phyloP scores from a whole-genome alignment of 2,113 vertebrate species.

The Climacteris rufus region DNA sequence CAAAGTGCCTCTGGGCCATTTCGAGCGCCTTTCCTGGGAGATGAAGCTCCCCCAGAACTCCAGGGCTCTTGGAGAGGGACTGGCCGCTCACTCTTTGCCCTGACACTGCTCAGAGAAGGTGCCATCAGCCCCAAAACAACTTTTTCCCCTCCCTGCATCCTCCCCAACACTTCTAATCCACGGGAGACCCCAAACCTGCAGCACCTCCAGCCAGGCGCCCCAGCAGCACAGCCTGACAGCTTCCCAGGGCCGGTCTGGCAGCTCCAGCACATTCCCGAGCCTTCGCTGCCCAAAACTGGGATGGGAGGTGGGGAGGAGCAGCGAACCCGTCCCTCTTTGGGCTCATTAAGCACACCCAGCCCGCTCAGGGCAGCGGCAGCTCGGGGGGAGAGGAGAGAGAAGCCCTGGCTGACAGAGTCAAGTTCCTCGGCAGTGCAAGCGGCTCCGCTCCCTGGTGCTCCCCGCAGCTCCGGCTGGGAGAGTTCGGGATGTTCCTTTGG shows the following conservation, averaged over 20 bases:
- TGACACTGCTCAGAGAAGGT: not conserved
- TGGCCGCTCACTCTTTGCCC: not conserved
- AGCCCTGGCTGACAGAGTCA: slow-evolving; percentile 76
- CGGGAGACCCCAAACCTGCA: not conserved
- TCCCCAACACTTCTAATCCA: rapidly evolving
- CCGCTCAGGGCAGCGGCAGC: not conserved
- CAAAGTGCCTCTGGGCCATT: rapidly evolving
- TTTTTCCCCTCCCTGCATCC: not conserved
- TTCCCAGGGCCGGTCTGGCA: rapidly evolving
- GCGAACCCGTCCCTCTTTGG: not conserved
- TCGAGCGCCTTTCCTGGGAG: not conserved
- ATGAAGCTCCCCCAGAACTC: not conserved
- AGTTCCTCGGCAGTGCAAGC: slow-evolving; percentile 60
- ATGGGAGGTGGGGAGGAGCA: not conserved
- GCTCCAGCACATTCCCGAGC: not conserved
- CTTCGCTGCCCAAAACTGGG: rapidly evolving
- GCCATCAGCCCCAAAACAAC: not conserved
- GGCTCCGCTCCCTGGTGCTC: not conserved
- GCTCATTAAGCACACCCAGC: not conserved
- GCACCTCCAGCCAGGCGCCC: rapidly evolving
- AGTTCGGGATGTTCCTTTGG: not conserved
- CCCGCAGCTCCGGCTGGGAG: not conserved
- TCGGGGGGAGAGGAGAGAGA: slow-evolving; percentile 31
- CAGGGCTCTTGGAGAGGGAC: rapidly evolving
- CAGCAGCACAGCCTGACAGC: not conserved